Evolutionary conservation across 2,888 invertebrate species (phyloP).

Genomic region (Pseudococcus viburni): DNA sequence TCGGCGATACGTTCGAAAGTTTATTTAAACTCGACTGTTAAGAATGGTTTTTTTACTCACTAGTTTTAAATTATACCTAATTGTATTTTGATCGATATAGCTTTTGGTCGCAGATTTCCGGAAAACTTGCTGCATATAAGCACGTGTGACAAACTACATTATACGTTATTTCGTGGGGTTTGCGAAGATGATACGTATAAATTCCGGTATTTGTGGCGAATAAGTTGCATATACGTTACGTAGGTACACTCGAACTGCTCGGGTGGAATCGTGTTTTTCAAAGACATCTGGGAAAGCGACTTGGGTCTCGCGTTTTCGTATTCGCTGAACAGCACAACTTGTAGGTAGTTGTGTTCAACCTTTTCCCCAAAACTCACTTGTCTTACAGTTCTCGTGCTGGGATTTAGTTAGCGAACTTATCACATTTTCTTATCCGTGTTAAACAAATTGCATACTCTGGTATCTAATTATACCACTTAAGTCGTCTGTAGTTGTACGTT

Average conservation of each 20-base stretch:
- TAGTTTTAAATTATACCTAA: slow-evolving; percentile 5
- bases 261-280: slow-evolving; percentile 17
- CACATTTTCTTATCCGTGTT: slow-evolving; percentile 47
- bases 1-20: not conserved
- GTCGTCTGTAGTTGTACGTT: not conserved
- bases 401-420: slow-evolving; percentile 39
- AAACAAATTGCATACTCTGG: slow-evolving; percentile 25
- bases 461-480: slow-evolving; percentile 15
- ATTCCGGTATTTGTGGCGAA: slow-evolving; percentile 24
- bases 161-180: not conserved
- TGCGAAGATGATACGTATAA: slow-evolving; percentile 3
- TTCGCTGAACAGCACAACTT: not conserved
- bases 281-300: slow-evolving; percentile 28
- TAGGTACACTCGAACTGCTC: not conserved
- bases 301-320: not conserved
- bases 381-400: not conserved
- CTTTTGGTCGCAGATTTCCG: not conserved
- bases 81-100: slow-evolving; percentile 21
- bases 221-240: not conserved
- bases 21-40: not conserved
- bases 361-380: not conserved
- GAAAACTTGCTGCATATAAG: not conserved
- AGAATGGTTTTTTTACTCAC: not conserved
- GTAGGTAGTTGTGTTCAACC: not conserved
- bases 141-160: slow-evolving; percentile 8